Conservation (phyloP, 92 coral and sea anemone species). For the Palythoa grandiflora region DNA sequence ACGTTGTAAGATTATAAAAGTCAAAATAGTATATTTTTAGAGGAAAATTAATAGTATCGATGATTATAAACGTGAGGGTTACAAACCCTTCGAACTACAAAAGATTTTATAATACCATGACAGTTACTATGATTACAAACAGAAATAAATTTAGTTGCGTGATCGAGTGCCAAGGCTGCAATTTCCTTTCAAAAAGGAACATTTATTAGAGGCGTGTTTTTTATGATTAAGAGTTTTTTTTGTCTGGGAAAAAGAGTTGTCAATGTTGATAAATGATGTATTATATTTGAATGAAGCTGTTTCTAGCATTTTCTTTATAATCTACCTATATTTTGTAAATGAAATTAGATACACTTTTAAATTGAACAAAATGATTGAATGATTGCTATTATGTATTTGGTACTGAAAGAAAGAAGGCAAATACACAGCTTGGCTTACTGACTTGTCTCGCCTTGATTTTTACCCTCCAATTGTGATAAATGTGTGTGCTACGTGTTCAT, state of each 20-base stretch:
- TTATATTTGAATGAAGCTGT: slow-evolving; percentile 86
- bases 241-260: slow-evolving; percentile 67
- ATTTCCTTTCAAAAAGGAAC: slow-evolving; percentile 93
- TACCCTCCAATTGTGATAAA: too few species aligned
- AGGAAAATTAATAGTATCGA: slow-evolving; percentile 38
- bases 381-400: slow-evolving; percentile 79
- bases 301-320: slow-evolving; percentile 95
- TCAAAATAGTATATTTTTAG: slow-evolving; percentile 50
- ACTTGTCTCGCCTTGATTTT: not conserved
- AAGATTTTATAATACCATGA: slow-evolving; percentile 56
- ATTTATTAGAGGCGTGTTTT: slow-evolving; percentile 70
- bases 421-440: slow-evolving; percentile 42
- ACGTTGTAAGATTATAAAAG: slow-evolving; percentile 38
- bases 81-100: slow-evolving; percentile 36
- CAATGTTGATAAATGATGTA: slow-evolving; percentile 86
- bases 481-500: too few species aligned
- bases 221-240: slow-evolving; percentile 74
- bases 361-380: slow-evolving; percentile 84
- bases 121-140: slow-evolving; percentile 37
- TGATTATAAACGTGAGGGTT: slow-evolving; percentile 44
- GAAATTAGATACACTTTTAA: slow-evolving; percentile 92
- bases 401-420: slow-evolving; percentile 63
- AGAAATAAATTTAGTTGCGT: slow-evolving; percentile 30
- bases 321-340: slow-evolving; percentile 95
- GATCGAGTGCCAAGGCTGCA: slow-evolving; percentile 53